Base-by-base conservation (phyloP, 2,113 vertebrate genomes). In the Oncorhynchus tshawytscha region DNA sequence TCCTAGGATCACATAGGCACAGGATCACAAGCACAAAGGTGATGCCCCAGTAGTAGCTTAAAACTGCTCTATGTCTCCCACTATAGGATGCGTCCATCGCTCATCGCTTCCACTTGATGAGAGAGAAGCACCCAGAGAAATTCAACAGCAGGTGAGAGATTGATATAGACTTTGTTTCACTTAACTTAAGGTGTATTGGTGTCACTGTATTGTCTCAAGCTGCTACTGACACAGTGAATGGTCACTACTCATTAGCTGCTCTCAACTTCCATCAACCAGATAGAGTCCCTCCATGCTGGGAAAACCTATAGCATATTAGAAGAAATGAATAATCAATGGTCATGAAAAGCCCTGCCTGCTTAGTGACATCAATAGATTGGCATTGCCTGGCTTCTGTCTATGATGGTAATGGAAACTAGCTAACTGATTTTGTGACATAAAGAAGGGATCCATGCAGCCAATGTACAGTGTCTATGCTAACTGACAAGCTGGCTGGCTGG, bases 81-180 rank as follows among this genome's bases (percentile, higher is more conserved):
- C 82, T 60, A 0, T 91, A 99, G 97, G 96, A 98, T 0, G 97
- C 97, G 85, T 98, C 97, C 83, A 98, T 98, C 0, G 96, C 97
- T 65, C 96, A 97, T 78, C 94, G 95, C 77, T 98, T 98, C 71
- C 97, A 98, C 24, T 64, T 98, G 91, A 98, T 97, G 96, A 80
- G 96, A 72, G 97, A 99, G 77, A 99, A 96, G 73, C 96, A 98
- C 86, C 97, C 97, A 0, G 96, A 99, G 89, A 99, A 98, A 84
- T 99, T 98, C 92, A 98, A 96, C 89, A 99, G 97, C 96, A 96
- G 97, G 96, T 98, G 87, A 95, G 86, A 84, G 0, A 31, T 67
- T 1, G 16, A 18, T 16, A 51, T 9, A 22, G 29, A 7, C 22
- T 12, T 5, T 27, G 65, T 67, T 67, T 18, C 29, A 15, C 29